Evolutionary conservation across 2,113 vertebrate genomes (phyloP).

Genomic region (Aleadryas rufinucha): DNA sequence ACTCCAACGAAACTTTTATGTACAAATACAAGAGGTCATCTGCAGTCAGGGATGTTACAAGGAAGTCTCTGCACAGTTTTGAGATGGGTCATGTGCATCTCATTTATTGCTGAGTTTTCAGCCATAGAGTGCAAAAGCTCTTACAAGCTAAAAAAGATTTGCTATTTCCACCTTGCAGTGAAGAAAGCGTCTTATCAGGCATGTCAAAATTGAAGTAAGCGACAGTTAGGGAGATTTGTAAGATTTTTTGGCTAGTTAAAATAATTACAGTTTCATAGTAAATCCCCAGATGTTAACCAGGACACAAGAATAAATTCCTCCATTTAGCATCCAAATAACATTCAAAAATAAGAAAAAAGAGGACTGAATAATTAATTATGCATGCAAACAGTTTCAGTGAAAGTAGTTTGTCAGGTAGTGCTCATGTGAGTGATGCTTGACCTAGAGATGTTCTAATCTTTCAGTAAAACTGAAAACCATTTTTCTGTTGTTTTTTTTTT

Average conservation of each 20-base stretch:
- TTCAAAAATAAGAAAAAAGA: neutral
- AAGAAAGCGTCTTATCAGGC: neutral
- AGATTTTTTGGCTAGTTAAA: conserved; percentile 16
- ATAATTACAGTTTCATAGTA: neutral
- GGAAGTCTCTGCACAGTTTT: neutral
- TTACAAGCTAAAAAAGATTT: neutral
- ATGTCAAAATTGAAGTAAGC: neutral
- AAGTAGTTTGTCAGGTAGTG: neutral
- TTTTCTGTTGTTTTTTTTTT: neutral
- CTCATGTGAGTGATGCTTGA: conserved; percentile 3
- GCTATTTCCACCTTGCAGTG: neutral
- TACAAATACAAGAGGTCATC: neutral
- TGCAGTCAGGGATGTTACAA: neutral
- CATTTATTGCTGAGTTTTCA: neutral
- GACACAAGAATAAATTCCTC: neutral
- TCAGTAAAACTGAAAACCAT: neutral
- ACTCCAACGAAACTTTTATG: neutral
- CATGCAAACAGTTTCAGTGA: conserved; percentile 7
- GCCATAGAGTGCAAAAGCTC: neutral
- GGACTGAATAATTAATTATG: neutral
- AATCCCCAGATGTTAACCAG: neutral
- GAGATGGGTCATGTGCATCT: neutral
- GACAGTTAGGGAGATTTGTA: neutral
- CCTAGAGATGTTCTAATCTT: conserved; percentile 3
- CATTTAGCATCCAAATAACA: neutral